Evolutionary conservation across 2,797 vertebrate genomes (phyloP).

Genomic region (Thunnus albacares): DNA sequence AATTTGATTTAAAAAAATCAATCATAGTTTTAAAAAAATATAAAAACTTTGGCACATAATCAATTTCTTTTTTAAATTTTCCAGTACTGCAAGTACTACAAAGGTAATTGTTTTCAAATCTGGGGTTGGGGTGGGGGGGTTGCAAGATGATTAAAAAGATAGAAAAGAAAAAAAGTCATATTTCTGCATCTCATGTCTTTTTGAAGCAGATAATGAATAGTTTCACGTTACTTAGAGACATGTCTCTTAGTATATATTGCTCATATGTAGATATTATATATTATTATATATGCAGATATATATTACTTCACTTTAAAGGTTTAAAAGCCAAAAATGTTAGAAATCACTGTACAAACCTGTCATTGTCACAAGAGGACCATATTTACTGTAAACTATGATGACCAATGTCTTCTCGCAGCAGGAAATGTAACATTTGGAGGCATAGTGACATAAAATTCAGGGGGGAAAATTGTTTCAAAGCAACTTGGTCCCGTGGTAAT

Average conservation of each 20-base stretch:
- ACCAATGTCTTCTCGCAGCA: not conserved
- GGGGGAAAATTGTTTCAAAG: too few species aligned
- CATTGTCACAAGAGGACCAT: not conserved
- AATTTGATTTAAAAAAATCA: not conserved
- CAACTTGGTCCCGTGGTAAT: not conserved
- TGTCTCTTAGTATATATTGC: too few species aligned
- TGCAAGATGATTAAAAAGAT: conserved; percentile 1
- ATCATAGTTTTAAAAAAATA: conserved; percentile 4
- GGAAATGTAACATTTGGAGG: not conserved
- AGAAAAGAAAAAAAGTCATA: not conserved
- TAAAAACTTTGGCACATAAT: conserved; percentile 7
- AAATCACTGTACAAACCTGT: not conserved
- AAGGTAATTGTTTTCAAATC: not conserved
- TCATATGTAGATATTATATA: too few species aligned
- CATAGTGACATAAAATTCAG: not conserved
- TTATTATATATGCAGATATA: too few species aligned
- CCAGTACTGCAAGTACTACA: not conserved
- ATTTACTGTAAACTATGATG: not conserved
- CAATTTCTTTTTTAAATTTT: conserved; percentile 6
- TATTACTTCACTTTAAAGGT: not conserved
- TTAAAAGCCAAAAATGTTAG: not conserved
- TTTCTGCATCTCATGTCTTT: not conserved
- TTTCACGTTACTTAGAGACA: not conserved
- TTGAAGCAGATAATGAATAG: not conserved
- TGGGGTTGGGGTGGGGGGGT: not conserved